These are phyloP conservation scores for Aspidiotus destructor DNA, from an alignment of 2,888 invertebrate species.

Conservation along the genomic window DNA sequence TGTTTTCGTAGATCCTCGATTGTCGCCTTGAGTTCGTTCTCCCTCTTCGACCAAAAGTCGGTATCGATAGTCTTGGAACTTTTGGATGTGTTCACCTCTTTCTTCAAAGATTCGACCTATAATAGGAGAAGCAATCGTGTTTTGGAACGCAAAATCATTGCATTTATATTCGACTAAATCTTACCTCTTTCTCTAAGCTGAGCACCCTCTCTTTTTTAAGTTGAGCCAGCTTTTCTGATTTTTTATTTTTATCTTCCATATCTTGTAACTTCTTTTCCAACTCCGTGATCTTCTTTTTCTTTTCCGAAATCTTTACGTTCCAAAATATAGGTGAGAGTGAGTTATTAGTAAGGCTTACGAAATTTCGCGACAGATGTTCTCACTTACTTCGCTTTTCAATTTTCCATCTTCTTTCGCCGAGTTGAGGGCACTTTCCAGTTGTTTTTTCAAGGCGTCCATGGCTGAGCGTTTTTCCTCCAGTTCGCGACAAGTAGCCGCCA, in stretches of 20 bases:
- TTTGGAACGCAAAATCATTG: not conserved
- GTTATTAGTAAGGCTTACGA: too few species aligned
- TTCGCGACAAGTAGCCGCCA: constrained; percentile 24
- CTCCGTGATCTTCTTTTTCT: constrained; percentile 53
- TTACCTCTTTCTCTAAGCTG: constrained; percentile 54
- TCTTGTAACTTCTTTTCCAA: constrained; percentile 59
- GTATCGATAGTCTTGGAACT: constrained; percentile 28
- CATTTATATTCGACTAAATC: too few species aligned
- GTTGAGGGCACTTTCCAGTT: constrained; percentile 47
- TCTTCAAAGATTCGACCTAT: constrained; percentile 35
- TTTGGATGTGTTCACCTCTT: constrained; percentile 31
- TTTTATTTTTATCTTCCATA: constrained; percentile 55
- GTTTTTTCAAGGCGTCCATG: constrained; percentile 52
- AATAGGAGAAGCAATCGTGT: not conserved
- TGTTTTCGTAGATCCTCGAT: constrained; percentile 29
- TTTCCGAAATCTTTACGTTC: constrained; percentile 50
- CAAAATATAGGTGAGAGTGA: not conserved
- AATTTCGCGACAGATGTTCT: not conserved
- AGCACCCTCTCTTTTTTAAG: constrained; percentile 51
- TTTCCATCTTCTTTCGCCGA: constrained; percentile 51
- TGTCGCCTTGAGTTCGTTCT: constrained; percentile 9
- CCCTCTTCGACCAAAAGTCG: constrained; percentile 13
- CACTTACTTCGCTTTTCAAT: constrained; percentile 47
- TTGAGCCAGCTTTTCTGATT: constrained; percentile 49
- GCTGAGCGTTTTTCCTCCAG: constrained; percentile 56